Evolutionary conservation across 64 coral and sea anemone species (phyloP).

Genomic region (Montipora cactus): DNA sequence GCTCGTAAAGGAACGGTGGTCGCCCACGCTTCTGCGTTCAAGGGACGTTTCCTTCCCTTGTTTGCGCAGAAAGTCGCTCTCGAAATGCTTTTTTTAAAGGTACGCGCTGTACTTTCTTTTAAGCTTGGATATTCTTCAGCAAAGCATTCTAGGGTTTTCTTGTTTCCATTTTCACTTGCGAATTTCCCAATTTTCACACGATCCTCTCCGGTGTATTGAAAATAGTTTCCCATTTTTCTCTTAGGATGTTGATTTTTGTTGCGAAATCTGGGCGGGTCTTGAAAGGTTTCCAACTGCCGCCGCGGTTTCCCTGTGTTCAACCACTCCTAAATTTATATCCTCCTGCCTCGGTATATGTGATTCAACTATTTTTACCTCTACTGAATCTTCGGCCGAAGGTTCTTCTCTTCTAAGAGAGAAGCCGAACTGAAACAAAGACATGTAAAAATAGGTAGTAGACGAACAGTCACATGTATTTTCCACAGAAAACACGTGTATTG

Average conservation of each 20-base stretch:
- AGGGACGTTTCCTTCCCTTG: too few relatives aligned
- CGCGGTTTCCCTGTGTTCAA: neutral
- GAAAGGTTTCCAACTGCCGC: constrained; percentile 62
- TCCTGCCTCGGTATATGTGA: constrained; percentile 52
- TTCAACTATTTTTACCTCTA: constrained; percentile 25
- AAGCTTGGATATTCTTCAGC: constrained; percentile 10
- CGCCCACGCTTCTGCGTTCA: too few relatives aligned
- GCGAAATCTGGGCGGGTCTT: constrained; percentile 54
- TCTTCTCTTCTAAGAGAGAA: too few relatives aligned
- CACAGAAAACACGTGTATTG: too few relatives aligned
- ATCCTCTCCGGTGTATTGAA: constrained; percentile 49
- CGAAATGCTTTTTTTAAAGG: neutral
- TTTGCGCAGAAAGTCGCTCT: too few relatives aligned
- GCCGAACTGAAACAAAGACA: too few relatives aligned
- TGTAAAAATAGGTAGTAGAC: too few relatives aligned
- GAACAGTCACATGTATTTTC: too few relatives aligned
- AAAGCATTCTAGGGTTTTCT: constrained; percentile 44
- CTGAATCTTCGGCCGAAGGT: too few relatives aligned
- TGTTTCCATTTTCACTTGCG: constrained; percentile 50
- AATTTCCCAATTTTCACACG: constrained; percentile 61
- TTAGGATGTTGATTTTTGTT: constrained; percentile 17
- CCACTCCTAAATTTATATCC: constrained; percentile 11
- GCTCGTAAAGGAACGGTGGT: too few relatives aligned
- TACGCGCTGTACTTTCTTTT: neutral
- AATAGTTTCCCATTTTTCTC: constrained; percentile 66